Base-by-base conservation (phyloP, 2,113 vertebrate genomes). In the Eulemur macaco region DNA sequence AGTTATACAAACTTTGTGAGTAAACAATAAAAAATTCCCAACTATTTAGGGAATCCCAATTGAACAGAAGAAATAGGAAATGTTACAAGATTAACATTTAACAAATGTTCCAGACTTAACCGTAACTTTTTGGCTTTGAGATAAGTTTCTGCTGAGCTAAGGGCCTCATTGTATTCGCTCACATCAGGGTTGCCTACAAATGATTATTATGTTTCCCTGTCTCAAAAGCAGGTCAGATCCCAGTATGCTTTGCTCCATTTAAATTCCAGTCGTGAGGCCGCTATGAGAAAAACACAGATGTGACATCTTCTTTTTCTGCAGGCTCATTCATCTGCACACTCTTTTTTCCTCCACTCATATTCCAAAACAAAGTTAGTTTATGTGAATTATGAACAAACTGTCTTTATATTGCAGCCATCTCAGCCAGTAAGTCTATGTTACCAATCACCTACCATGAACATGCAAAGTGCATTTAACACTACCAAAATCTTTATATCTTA, bases 211-310 rank as follows among this genome's bases (percentile, higher is more conserved):
- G 37, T 81, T 96, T 94, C 12, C n/a, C 20, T 95, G 13, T 76
- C 34, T 91, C n/a, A 69, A 34, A 97, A 96, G 10, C 77, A 97
- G 76, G 58, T 85, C 81, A 94, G 27, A 69, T 87, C 29, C 93
- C 20, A 94, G 76, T 74, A 94, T 80, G 54, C 80, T 77, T 93
- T 96, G 27, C 50, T 86, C 34, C 69, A 37, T 86, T 94, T 93
- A 83, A 96, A 93, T 89, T 93, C 45, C 27, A 84, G 42, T 66
- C 31, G 76, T 82, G 39, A 77, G 56, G 25, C 14, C 85, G 11
- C 76, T 56, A 52, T 2, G 23, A 96, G 52, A 77, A 78, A 97
- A 96, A 66, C 34, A 63, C 13, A 86, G n/a, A 95, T 64, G 45
- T 42, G 15, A 0, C 15, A 56, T 68, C 11, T 85, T 95, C 47